Evolutionary conservation across 30 jellyfish, hydroid and myxozoan species (phyloP), one percentile per base, ranked within the genome.

Genomic region (Pelagia noctiluca): DNA sequence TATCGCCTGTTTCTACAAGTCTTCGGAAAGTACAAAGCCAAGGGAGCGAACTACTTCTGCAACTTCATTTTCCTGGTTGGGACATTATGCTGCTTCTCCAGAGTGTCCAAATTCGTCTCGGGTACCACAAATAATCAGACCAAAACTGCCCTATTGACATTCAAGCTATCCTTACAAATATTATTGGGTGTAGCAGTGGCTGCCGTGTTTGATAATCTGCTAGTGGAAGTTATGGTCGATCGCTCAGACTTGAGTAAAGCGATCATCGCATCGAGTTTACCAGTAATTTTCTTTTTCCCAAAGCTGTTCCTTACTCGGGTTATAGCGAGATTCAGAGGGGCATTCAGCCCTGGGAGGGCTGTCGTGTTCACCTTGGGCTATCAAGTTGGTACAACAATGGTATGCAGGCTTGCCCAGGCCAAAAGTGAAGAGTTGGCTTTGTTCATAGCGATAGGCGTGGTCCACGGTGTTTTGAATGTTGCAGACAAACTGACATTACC

Each of bases 191-290:
- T 12, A 85, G 86, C 1, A 53, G n/a, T n/a, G n/a, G n/a, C n/a
- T n/a, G n/a, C n/a, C n/a, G n/a, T n/a, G n/a, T n/a, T n/a, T n/a
- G n/a, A n/a, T n/a, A n/a, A n/a, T n/a, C n/a, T n/a, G n/a, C n/a
- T n/a, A n/a, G n/a, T n/a, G n/a, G n/a, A n/a, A n/a, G n/a, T n/a
- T n/a, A n/a, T n/a, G n/a, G n/a, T n/a, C n/a, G n/a, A n/a, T n/a
- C n/a, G n/a, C n/a, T n/a, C n/a, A n/a, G 92, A 82, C 57, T 50
- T 49, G 4, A 50, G 71, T 21, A 82, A 82, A 30, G 92, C 86
- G 1, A 66, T 82, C 35, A 68, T 82, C 48, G 69, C 92, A 26
- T 62, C 67, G 2, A 50, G 69, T 0, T 81, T 82, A 23, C 92
- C 92, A 3, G 86, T 50, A 34, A 73, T 35, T 1, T 82, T 82